Evolutionary conservation across 2,113 vertebrate genomes (phyloP), one percentile per base, ranked within the genome.

Genomic region (Oenanthe melanoleuca): DNA sequence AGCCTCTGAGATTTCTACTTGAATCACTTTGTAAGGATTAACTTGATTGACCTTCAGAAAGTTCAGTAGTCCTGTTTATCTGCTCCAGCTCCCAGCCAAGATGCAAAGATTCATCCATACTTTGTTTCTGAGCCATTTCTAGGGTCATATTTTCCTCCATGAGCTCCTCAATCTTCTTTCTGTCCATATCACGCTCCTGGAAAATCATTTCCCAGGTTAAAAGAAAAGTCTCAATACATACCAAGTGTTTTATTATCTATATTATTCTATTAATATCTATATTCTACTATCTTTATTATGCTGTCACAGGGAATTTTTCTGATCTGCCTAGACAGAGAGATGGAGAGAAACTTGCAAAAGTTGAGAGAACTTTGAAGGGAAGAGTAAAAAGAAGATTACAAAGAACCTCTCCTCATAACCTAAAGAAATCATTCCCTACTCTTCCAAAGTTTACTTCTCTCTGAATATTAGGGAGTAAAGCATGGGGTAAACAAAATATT

Each of bases 1-100:
- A 63, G 24, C 4, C 40, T 45, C 49, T 24, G 5, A 75, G 53
- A 57, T 64, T 52, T 52, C 53, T 4, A 6, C 17, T 55, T 59
- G 49, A 31, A 65, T 14, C 20, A 17, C 11, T 37, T 7, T 60
- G 17, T 23, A 73, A 64, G 17, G 18, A 49, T 65, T 53, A 60
- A 26, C 8, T 38, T 8, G 8, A 19, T 88, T 95, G 97, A 99
- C 99, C 98, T 96, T 99, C 99, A 28, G 98, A 98, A 80, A 98
- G 96, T 37, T 99, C 99, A 47, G 98, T 99, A 42, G 99, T 99
- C 97, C 99, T 99, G 66, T 99, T 99, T 23, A 99, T 98, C 92
- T 99, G 99, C 89, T 99, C 99, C 80, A 99, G 98, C 86, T 99
- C 99, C 99, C 99, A 99, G 94, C 99, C 99, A 80, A 99, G 98